phyloP scores from a whole-genome alignment of 2,797 vertebrate genomes.

The Melanotaenia boesemani region DNA sequence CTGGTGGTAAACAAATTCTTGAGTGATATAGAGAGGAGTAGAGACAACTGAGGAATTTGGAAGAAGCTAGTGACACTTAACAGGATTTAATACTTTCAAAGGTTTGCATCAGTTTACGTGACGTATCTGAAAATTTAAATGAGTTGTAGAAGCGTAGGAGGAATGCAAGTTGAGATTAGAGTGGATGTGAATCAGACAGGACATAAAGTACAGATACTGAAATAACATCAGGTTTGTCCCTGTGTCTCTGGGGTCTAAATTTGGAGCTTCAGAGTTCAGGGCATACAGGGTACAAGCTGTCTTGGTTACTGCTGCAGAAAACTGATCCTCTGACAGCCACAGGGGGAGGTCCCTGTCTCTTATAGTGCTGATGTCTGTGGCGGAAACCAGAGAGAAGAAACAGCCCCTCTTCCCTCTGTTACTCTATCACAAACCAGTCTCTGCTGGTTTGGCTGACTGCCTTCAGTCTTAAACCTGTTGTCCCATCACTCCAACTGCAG shows the following conservation, averaged over 20 bases:
- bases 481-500: constrained; percentile 7
- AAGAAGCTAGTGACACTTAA: not conserved
- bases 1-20: constrained; percentile 27
- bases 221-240: constrained; percentile 43
- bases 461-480: constrained; percentile 19
- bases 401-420: not conserved
- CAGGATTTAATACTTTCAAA: not conserved
- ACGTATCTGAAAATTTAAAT: constrained; percentile 9
- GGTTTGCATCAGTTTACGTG: not conserved
- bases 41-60: not conserved
- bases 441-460: constrained; percentile 28
- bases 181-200: constrained; percentile 31
- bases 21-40: not conserved
- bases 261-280: constrained; percentile 53
- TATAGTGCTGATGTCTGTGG: not conserved
- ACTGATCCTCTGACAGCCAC: constrained; percentile 58
- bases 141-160: not conserved
- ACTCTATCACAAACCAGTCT: constrained; percentile 47
- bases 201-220: constrained; percentile 42
- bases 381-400: constrained; percentile 2
- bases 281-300: constrained; percentile 47
- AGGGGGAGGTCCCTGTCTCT: constrained; percentile 46
- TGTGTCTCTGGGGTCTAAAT: constrained; percentile 66
- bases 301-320: constrained; percentile 72
- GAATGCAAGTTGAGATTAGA: constrained; percentile 1